Conservation (phyloP, 2,113 vertebrate species). For the Crocuta crocuta region DNA sequence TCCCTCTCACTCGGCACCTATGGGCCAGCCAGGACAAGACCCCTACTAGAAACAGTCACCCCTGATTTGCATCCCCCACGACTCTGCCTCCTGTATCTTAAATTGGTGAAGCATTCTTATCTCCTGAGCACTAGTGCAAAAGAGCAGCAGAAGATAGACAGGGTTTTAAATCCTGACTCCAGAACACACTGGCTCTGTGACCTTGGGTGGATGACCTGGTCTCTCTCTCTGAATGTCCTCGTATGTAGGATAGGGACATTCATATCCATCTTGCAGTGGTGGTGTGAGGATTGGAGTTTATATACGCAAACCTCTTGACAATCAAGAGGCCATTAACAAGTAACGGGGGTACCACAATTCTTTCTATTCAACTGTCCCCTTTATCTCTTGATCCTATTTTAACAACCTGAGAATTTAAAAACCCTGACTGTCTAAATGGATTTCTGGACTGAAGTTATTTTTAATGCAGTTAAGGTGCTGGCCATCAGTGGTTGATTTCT, state of each 20-base stretch:
- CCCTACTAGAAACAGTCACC: neutral
- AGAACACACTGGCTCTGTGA: neutral
- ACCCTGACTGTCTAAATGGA: neutral
- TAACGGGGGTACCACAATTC: neutral
- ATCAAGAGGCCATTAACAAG: neutral
- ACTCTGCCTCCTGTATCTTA: neutral
- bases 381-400: neutral
- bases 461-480: neutral
- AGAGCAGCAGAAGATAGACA: neutral
- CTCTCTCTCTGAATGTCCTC: neutral
- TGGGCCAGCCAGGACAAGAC: neutral
- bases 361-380: neutral
- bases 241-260: neutral
- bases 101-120: neutral
- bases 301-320: neutral
- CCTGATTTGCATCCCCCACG: neutral
- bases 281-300: neutral
- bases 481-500: neutral
- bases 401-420: neutral
- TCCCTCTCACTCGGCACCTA: neutral
- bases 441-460: neutral
- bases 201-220: neutral
- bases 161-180: neutral
- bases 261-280: neutral
- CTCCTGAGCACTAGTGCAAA: accelerated